Evolutionary conservation across 1,140 invertebrate genomes (phyloP).

Genomic region (Drosophila bocqueti): DNA sequence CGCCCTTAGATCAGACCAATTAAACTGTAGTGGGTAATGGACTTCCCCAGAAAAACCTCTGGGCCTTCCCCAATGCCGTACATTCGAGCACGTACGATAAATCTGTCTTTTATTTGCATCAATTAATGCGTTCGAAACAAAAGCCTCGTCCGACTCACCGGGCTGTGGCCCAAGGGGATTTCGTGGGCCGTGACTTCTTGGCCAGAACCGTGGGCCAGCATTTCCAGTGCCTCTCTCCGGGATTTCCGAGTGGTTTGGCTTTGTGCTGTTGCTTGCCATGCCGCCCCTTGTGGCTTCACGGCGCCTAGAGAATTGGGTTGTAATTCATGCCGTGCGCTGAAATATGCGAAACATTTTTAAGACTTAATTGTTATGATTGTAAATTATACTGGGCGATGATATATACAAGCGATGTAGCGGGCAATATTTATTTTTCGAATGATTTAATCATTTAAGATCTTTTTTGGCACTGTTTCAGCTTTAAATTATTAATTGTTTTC

Average conservation of each 20-base stretch:
- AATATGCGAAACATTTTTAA: constrained; percentile 54
- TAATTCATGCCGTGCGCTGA: constrained; percentile 49
- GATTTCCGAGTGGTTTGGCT: constrained; percentile 26
- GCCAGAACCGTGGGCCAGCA: constrained; percentile 5
- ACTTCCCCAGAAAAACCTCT: constrained; percentile 2
- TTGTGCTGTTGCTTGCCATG: constrained; percentile 30
- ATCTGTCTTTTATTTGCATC: constrained; percentile 59
- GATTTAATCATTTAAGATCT: constrained; percentile 19
- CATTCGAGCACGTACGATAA: constrained; percentile 47
- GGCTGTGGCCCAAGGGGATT: constrained; percentile 38
- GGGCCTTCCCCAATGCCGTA: neutral
- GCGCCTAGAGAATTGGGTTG: constrained; percentile 34
- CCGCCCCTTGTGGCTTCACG: constrained; percentile 24
- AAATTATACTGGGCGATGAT: constrained; percentile 50
- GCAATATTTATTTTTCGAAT: constrained; percentile 24
- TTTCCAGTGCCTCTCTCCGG: constrained; percentile 18
- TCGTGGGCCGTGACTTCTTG: constrained; percentile 33
- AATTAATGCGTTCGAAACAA: constrained; percentile 50
- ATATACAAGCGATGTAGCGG: constrained; percentile 20
- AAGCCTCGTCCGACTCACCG: constrained; percentile 2
- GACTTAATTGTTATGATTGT: constrained; percentile 63
- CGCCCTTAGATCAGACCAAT: constrained; percentile 3
- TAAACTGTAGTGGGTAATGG: constrained; percentile 20
- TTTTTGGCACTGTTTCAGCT: neutral
- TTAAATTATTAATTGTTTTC: constrained; percentile 14